Base-by-base conservation (phyloP, 2,888 invertebrate genomes). In the Busseola fusca region DNA sequence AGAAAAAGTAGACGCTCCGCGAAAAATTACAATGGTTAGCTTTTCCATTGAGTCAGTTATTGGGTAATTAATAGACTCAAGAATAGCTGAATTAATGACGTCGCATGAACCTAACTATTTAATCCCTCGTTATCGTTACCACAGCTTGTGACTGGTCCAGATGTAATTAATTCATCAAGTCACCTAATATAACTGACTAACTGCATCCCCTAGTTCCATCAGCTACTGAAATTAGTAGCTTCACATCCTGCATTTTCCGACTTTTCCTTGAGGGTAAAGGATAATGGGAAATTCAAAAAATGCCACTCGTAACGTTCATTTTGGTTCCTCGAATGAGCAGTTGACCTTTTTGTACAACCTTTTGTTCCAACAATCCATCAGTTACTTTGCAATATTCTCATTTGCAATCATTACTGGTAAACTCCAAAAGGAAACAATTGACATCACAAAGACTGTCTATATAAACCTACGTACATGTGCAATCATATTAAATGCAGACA, bases 401-500 rank as follows among this genome's bases (percentile, higher is more conserved):
- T 54, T 73, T 27, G 14, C 50, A 27, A 54, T 21, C 30, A 67
- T 42, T 72, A 58, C 25, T 12, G 30, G 5, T 18, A 27, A 27
- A 27, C n/a, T 74, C 12, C 9, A 30, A 30, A 21, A 18, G 42
- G 27, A 50, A 63, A 57, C 18, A 25, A 21, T 14, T 34, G 21
- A 34, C 18, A 12, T 40, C 50, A 42, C n/a, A 50, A 18, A 21
- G 14, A n/a, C 10, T 37, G 52, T 14, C 12, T 21, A 42, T 27
- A n/a, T 64, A 57, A 27, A 25, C 10, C 2, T 54, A 42, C 7
- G 6, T 45, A 6, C 27, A 56, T n/a, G 14, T 42, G 25, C 21
- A 57, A n/a, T 40, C n/a, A 64, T 56, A 70, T 58, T 71, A 67
- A 64, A 64, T 27, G 14, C 45, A 58, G 54, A 69, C 52, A 73